These are phyloP conservation scores for Nasonia oneida DNA, from an alignment of 2,888 invertebrate species.

Conservation along the genomic window DNA sequence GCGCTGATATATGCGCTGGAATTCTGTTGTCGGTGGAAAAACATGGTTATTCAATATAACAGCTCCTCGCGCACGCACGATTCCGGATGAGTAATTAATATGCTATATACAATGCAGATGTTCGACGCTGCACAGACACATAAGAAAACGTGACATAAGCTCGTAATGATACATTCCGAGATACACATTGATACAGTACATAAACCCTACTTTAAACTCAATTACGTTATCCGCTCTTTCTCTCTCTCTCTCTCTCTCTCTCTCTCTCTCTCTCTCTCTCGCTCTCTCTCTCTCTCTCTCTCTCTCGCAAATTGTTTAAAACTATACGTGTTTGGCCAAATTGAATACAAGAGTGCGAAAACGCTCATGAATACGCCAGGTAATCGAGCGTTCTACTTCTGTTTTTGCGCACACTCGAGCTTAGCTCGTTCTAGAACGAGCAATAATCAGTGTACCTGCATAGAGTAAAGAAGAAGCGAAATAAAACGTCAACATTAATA, in stretches of 20 bases:
- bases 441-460: not conserved
- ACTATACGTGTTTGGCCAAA: not conserved
- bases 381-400: not conserved
- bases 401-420: not conserved
- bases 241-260: not conserved
- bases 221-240: not conserved
- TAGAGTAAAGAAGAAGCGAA: not conserved
- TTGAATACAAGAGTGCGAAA: not conserved
- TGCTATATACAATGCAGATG: too few species aligned
- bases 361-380: not conserved
- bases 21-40: not conserved
- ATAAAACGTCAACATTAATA: not conserved
- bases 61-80: too few species aligned
- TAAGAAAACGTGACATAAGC: too few species aligned
- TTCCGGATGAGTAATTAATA: too few species aligned
- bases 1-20: not conserved
- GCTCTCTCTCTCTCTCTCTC: not conserved
- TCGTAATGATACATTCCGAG: not conserved
- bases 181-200: not conserved
- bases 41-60: not conserved
- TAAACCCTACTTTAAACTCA: not conserved
- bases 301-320: not conserved
- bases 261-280: not conserved
- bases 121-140: too few species aligned
- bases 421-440: not conserved